A percentile compares a stretch with the other conserved stretches of the same genome.
Evolutionary conservation across 2,888 invertebrate genomes (phyloP).

Genomic region (Cheilosia scutellata): DNA sequence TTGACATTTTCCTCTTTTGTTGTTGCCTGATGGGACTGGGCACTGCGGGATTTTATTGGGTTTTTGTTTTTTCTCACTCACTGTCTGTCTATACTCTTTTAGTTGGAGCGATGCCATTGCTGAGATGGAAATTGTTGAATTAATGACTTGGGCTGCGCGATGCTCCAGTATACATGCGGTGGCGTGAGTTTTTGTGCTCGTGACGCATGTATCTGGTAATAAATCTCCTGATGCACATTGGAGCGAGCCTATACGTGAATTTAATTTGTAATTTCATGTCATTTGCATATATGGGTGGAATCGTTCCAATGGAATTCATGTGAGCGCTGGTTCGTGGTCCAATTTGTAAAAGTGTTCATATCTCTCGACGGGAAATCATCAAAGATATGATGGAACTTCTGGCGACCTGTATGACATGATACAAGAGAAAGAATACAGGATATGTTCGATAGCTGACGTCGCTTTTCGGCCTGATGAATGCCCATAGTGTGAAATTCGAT

Average conservation of each 20-base stretch:
- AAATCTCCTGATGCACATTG: conserved; percentile 65
- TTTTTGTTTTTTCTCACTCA: conserved; percentile 18
- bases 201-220: conserved; percentile 44
- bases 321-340: too few species aligned
- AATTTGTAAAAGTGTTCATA: too few species aligned
- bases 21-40: not conserved
- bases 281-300: conserved; percentile 69
- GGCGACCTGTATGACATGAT: too few species aligned
- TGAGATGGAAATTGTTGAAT: conserved; percentile 74
- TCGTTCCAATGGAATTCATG: not conserved
- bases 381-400: too few species aligned
- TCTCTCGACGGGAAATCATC: too few species aligned
- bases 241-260: conserved; percentile 34
- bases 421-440: too few species aligned
- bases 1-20: conserved; percentile 60
- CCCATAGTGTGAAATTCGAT: too few species aligned
- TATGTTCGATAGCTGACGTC: too few species aligned
- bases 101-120: conserved; percentile 64
- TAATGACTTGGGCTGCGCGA: conserved; percentile 60
- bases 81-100: conserved; percentile 24
- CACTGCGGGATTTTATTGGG: conserved; percentile 11
- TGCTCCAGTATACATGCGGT: conserved; percentile 40
- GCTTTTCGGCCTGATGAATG: too few species aligned
- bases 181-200: conserved; percentile 33
- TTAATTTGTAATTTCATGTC: conserved; percentile 52